A percentile compares a stretch with the other conserved stretches of the same genome.
Conservation (phyloP, 2,888 invertebrate genomes). For the Synanthedon tipuliformis region DNA sequence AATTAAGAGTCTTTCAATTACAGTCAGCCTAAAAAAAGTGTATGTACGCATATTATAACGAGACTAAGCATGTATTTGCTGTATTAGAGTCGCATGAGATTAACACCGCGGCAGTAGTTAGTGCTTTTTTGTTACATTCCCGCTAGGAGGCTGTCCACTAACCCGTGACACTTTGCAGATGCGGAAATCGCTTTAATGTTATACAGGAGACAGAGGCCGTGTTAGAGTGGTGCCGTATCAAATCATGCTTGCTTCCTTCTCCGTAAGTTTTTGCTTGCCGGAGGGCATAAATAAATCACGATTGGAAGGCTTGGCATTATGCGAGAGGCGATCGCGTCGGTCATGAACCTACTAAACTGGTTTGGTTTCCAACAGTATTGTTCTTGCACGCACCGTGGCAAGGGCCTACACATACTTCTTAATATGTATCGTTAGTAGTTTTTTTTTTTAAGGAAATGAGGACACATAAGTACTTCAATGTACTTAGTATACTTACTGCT, state of each 20-base stretch:
- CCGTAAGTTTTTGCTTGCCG: constrained; percentile 24
- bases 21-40: too few species aligned
- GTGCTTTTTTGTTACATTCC: background rate
- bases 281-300: constrained; percentile 37
- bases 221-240: constrained; percentile 14
- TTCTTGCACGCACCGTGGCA: constrained; percentile 15
- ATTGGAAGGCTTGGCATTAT: constrained; percentile 34
- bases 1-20: too few species aligned
- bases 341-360: constrained; percentile 65
- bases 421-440: too few species aligned
- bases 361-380: constrained; percentile 56
- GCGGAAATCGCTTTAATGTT: background rate
- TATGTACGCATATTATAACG: too few species aligned
- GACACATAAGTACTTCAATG: too few species aligned
- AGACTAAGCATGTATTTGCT: background rate
- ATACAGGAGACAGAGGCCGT: constrained; percentile 11
- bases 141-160: background rate
- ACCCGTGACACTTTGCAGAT: background rate
- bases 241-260: constrained; percentile 15
- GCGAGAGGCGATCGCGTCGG: constrained; percentile 45
- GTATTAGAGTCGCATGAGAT: background rate
- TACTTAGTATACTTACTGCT: too few species aligned
- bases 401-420: constrained; percentile 4
- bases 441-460: too few species aligned
- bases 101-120: background rate